Evolutionary conservation across 2,797 vertebrate species (phyloP).

Genomic region (Cyclura pinguis): DNA sequence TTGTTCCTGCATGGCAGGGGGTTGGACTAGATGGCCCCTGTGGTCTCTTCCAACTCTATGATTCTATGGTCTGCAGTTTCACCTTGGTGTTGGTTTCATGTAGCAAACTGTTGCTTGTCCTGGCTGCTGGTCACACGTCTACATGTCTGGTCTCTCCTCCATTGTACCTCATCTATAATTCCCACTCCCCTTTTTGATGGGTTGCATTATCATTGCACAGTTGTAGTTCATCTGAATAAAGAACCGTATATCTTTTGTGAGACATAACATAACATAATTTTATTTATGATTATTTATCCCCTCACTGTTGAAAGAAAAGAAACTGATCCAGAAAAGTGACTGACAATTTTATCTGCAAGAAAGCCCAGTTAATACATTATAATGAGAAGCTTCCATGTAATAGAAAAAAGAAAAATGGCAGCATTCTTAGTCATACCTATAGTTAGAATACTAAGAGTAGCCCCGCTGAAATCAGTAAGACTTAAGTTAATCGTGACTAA

Average conservation of each 20-base stretch:
- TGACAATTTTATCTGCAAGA: background rate
- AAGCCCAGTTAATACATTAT: background rate
- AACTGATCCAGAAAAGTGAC: background rate
- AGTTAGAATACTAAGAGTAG: no score
- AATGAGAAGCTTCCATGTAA: constrained; percentile 7
- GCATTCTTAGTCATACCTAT: no score
- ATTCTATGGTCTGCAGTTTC: no score
- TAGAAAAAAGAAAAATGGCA: background rate
- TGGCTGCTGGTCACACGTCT: background rate
- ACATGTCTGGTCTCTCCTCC: background rate
- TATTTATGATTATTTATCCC: background rate
- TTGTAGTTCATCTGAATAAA: background rate
- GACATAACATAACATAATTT: no score
- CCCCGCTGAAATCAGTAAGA: no score
- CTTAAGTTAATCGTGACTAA: no score
- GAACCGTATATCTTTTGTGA: background rate
- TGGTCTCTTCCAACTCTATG: no score
- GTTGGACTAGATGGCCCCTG: no score
- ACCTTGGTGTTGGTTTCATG: no score
- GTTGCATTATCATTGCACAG: background rate
- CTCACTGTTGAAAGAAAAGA: background rate
- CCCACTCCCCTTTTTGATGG: background rate
- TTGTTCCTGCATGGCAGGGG: no score
- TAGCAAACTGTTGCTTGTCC: background rate
- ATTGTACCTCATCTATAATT: background rate